Evolutionary conservation across 2,113 vertebrate species (phyloP).

Genomic region (Picathartes gymnocephalus): DNA sequence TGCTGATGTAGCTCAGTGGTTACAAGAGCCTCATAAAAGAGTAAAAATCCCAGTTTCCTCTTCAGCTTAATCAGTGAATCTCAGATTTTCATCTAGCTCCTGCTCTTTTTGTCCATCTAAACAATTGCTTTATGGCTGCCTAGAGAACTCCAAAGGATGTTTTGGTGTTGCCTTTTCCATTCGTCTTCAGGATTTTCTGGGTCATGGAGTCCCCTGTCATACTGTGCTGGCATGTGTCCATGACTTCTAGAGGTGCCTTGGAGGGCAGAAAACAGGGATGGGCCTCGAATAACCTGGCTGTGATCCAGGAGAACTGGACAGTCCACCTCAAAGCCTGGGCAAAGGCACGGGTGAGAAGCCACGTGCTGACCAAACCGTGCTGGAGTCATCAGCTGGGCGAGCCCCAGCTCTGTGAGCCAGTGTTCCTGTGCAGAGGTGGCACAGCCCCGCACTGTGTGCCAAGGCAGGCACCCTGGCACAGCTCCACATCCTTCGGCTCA

Average conservation of each 20-base stretch:
- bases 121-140: background rate
- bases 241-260: background rate
- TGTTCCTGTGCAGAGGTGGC: background rate
- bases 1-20: background rate
- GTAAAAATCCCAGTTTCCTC: background rate
- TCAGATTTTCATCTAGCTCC: background rate
- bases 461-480: background rate
- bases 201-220: background rate
- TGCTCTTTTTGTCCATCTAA: background rate
- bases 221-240: background rate
- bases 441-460: background rate
- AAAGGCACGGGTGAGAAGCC: background rate
- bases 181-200: background rate
- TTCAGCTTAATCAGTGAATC: background rate
- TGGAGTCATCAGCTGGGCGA: background rate
- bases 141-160: background rate
- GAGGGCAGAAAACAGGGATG: background rate
- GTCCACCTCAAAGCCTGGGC: background rate
- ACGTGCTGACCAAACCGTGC: background rate
- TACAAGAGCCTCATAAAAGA: background rate
- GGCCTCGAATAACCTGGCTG: background rate
- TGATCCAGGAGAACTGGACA: background rate
- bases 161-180: background rate
- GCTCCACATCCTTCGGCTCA: rapidly evolving
- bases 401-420: background rate